phyloP scores from a whole-genome alignment of 1,140 invertebrate genomes.

The Arion vulgaris region DNA sequence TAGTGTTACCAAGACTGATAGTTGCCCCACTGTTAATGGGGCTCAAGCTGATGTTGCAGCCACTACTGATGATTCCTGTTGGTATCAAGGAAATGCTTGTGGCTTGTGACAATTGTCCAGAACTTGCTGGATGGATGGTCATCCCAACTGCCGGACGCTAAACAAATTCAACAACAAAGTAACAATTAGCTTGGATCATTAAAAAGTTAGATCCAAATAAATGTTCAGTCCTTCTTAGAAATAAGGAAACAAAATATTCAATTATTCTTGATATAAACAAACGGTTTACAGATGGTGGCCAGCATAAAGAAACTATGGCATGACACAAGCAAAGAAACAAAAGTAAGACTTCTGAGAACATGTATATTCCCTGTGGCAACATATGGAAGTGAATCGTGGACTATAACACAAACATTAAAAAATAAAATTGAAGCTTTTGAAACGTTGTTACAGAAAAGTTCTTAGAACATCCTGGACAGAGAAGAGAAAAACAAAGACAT shows the following conservation, averaged over 20 bases:
- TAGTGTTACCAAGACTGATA: background rate
- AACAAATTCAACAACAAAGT: background rate
- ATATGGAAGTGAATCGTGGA: too few species aligned
- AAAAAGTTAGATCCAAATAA: background rate
- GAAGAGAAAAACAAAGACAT: too few species aligned
- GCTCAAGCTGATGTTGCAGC: constrained; percentile 20
- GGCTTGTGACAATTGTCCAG: constrained; percentile 7
- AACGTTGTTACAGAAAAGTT: too few species aligned
- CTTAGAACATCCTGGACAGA: too few species aligned
- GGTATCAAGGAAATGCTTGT: constrained; percentile 32
- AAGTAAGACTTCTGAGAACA: too few species aligned
- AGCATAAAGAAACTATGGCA: too few species aligned
- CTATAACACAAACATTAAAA: too few species aligned
- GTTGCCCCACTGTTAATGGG: constrained; percentile 2
- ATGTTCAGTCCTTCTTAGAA: background rate
- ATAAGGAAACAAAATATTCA: background rate
- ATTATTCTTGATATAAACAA: too few species aligned
- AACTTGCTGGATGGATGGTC: constrained; percentile 23
- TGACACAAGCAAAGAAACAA: too few species aligned
- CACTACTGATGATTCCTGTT: constrained; percentile 21
- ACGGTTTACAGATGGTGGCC: too few species aligned
- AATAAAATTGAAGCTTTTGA: too few species aligned
- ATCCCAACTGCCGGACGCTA: constrained; percentile 26
- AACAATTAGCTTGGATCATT: background rate
- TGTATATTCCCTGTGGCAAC: too few species aligned